Evolutionary conservation across 2,797 vertebrate species (phyloP), one percentile per base, ranked within the genome.

Genomic region (Podarcis siculus): DNA sequence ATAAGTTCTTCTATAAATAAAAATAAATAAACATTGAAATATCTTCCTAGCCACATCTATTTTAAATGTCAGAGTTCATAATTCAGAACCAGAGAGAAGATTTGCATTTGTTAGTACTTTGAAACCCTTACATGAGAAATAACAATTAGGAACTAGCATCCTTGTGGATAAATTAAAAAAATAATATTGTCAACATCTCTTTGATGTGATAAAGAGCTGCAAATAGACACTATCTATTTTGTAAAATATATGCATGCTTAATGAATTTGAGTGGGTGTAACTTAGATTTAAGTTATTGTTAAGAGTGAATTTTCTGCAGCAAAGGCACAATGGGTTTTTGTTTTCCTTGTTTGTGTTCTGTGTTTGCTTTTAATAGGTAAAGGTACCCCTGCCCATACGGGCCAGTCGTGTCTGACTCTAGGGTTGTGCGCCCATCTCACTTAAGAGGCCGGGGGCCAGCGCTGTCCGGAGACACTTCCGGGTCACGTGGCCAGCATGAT

Each of bases 241-340:
- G 19, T 78, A 5, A 67, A 67, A 78, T 78, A 78, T 78, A 77
- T 86, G 58, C 58, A 78, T 78, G 37, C 15, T 86, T 86, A 66
- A 86, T 58, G 12, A 73, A 73, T 55, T 32, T 58, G 32, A 73
- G 39, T 27, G 21, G 45, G 35, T 75, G 7, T 45, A 23, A 32
- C 21, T 77, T 30, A 85, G 73, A 85, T 78, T 85, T 45, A 78
- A 67, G 21, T 10, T 86, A 25, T 67, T 37, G 73, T 85, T 86
- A 45, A 85, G 75, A 19, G 58, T 32, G 39, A 45, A 45, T 86
- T 45, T 78, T 45, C 10, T 66, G 75, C 27, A 86, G 58, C 13
- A 86, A 86, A 58, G 76, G 39, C 42, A 79, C 1, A 8, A 5
- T 19, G n/a, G n/a, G 4, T 66, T 86, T 71, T 7, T 64, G 13